Evolutionary conservation across 2,888 invertebrate genomes (phyloP), one percentile per base, ranked within the genome.

Genomic region (Suillia variegata): DNA sequence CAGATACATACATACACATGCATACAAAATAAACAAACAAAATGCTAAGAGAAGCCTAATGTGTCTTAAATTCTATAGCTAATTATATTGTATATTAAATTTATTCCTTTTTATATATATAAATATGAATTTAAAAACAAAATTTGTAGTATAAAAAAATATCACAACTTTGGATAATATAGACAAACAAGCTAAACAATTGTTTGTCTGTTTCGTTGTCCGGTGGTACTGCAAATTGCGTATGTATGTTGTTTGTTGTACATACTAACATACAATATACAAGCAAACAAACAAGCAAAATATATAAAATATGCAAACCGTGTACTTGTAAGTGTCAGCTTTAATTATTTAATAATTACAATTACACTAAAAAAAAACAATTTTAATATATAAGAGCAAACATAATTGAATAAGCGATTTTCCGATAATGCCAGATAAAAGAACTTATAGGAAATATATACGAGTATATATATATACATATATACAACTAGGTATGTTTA

Each of bases 51-150:
- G 75, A 77, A 80, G 79, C 79, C 79, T 80, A 74, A 79, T 79
- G 79, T 79, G 79, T 79, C 79, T 79, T 79, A 79, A 79, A 79
- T 74, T 78, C 79, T 79, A 74, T 72, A 77, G 76, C 76, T 77
- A 73, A 75, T 68, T 66, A 66, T 69, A 70, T n/a, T n/a, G n/a
- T 48, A 63, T 62, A 62, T 60, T 57, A 54, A 61, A 55, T 33
- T 47, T 56, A 31, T 24, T 24, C 56, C 75, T 72, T 70, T 54
- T 74, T 73, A 73, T 72, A 69, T 66, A 66, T 56, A 61, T 54
- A 68, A 34, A 53, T 15, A 55, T 13, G 21, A 33, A 47, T 56
- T 17, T 48, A 50, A 12, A 42, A 47, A 24, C 31, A 49, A 47
- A 49, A 45, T 8, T 31, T 55, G 45, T 48, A 12, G 13, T 33